Percentiles rank a stretch among this genome's conserved stretches.
Conservation (phyloP, 2,113 vertebrate genomes). For the Perca schrenkii region DNA sequence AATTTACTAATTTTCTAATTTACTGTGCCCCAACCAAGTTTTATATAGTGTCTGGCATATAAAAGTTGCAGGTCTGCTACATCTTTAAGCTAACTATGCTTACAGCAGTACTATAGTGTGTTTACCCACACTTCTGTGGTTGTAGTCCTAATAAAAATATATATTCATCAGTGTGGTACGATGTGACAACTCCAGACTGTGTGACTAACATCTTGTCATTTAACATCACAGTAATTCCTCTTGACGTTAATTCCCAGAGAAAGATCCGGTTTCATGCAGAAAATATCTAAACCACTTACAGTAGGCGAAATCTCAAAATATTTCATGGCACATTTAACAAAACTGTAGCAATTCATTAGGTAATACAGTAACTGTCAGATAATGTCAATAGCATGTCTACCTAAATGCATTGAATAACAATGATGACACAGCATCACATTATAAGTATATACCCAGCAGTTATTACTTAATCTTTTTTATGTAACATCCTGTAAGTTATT, state of each 20-base stretch:
- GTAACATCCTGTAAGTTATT: background rate
- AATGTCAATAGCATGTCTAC: background rate
- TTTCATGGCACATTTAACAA: constrained; percentile 2
- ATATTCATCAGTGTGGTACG: background rate
- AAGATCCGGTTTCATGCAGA: constrained; percentile 8
- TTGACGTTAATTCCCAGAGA: constrained; percentile 12
- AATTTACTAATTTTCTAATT: too few species aligned
- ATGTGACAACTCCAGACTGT: constrained; percentile 15
- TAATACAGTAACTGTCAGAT: background rate
- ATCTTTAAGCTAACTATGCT: background rate
- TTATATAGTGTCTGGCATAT: background rate
- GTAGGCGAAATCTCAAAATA: background rate
- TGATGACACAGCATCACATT: background rate
- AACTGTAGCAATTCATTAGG: background rate
- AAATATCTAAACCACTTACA: constrained; percentile 2
- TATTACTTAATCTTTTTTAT: background rate
- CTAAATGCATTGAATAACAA: background rate
- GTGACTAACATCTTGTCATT: constrained; percentile 37
- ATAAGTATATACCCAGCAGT: background rate
- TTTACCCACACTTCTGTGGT: background rate
- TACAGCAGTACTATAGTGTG: background rate
- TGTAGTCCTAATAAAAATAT: background rate
- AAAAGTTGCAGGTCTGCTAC: constrained; percentile 3
- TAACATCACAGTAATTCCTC: constrained; percentile 4
- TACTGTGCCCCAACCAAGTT: background rate